Percentiles rank a stretch among this genome's conserved stretches.
These are phyloP conservation scores for Patella vulgata DNA, from an alignment of 1,140 invertebrate species.

Conservation along the genomic window DNA sequence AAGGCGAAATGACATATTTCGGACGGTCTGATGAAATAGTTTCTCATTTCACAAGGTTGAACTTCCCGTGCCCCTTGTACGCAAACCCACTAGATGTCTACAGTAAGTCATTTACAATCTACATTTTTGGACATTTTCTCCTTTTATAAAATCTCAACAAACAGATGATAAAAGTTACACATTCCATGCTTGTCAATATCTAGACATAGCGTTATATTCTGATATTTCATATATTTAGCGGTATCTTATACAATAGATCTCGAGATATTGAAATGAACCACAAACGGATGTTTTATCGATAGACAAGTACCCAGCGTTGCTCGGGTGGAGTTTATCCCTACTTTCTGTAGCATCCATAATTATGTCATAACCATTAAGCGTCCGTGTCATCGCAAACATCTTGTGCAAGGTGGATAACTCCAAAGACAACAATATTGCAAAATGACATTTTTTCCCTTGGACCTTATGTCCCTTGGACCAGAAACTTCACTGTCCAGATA, in stretches of 20 bases:
- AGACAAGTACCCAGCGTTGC: too few species aligned
- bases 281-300: neutral
- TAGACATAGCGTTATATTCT: neutral
- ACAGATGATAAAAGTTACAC: neutral
- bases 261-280: neutral
- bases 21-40: conserved; percentile 40
- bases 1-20: conserved; percentile 43
- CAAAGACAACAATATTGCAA: too few species aligned
- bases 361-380: too few species aligned
- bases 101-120: too few species aligned
- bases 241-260: neutral
- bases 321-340: too few species aligned
- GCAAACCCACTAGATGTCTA: conserved; percentile 53
- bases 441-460: too few species aligned
- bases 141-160: neutral
- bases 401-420: too few species aligned
- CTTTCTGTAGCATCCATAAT: too few species aligned
- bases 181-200: neutral
- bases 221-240: neutral
- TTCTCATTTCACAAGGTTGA: conserved; percentile 44
- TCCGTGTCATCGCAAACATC: too few species aligned
- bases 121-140: too few species aligned
- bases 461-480: too few species aligned
- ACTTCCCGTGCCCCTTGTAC: conserved; percentile 46
- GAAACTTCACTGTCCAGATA: too few species aligned